Percentiles rank a stretch among this genome's conserved stretches.
These are phyloP conservation scores for Apodemus speciosus DNA, from an alignment of 2,113 vertebrate genomes.

Conservation along the genomic window DNA sequence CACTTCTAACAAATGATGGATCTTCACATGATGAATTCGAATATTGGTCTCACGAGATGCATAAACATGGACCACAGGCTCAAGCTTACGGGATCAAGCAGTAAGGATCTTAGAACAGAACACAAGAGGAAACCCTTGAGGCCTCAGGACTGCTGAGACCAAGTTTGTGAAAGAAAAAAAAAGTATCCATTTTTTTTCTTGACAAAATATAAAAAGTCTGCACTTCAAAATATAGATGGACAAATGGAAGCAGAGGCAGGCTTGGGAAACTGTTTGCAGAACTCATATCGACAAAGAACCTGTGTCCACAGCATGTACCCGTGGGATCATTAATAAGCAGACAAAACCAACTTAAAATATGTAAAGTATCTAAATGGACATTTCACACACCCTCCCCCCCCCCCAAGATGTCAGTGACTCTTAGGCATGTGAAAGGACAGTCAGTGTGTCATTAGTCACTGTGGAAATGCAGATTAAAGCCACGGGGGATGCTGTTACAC, in stretches of 20 bases:
- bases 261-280: not conserved
- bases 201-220: not conserved
- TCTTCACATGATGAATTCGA: not conserved
- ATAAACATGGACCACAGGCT: not conserved
- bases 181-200: not conserved
- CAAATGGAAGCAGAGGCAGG: not conserved
- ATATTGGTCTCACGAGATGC: not conserved
- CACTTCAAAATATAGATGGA: not conserved
- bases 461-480: not conserved
- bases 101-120: not conserved
- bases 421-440: not conserved
- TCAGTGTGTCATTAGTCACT: not conserved
- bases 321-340: not conserved
- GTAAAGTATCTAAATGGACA: conserved; percentile 18
- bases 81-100: not conserved
- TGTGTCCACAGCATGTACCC: not conserved
- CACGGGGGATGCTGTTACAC: not conserved
- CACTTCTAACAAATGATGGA: not conserved
- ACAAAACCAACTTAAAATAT: not conserved
- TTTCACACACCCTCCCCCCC: not conserved
- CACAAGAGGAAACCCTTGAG: not conserved
- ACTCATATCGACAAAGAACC: not conserved
- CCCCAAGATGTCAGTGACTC: not conserved
- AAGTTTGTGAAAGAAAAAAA: not conserved
- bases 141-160: not conserved